Conservation (phyloP, 2,888 invertebrate species). For the Idaea straminata region DNA sequence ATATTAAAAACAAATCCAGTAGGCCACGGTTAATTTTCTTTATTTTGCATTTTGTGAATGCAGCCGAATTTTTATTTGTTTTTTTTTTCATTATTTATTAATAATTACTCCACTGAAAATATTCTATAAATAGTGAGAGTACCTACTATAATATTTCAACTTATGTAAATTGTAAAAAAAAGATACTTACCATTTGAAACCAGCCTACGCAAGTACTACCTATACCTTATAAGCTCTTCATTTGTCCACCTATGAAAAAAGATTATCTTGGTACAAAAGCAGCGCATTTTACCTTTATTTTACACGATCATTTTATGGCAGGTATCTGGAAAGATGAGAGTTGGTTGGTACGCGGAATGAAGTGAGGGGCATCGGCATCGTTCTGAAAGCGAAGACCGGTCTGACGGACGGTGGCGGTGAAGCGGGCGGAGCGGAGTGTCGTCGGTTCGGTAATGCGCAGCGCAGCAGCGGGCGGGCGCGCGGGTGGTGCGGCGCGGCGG, state of each 20-base stretch:
- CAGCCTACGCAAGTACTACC: background rate
- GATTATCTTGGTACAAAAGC: background rate
- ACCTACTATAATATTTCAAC: too few species aligned
- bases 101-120: too few species aligned
- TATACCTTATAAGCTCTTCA: background rate
- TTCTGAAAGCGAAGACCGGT: slow-evolving; percentile 70
- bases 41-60: too few species aligned
- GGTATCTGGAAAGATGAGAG: slow-evolving; percentile 29
- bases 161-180: too few species aligned
- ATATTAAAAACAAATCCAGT: too few species aligned
- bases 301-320: slow-evolving; percentile 24
- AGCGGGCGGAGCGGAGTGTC: slow-evolving; percentile 42
- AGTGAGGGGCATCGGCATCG: slow-evolving; percentile 57
- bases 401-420: slow-evolving; percentile 38
- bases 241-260: background rate
- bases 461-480: slow-evolving; percentile 46
- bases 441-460: slow-evolving; percentile 35
- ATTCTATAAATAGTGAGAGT: too few species aligned
- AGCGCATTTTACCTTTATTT: slow-evolving; percentile 12
- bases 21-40: too few species aligned
- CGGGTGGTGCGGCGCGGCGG: slow-evolving; percentile 42
- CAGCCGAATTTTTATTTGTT: too few species aligned
- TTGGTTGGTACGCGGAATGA: slow-evolving; percentile 63
- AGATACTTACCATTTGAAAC: background rate
- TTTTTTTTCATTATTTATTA: too few species aligned